Evolutionary conservation across 2,797 vertebrate genomes (phyloP), one percentile per base, ranked within the genome.

Genomic region (Pempheris klunzingeri): DNA sequence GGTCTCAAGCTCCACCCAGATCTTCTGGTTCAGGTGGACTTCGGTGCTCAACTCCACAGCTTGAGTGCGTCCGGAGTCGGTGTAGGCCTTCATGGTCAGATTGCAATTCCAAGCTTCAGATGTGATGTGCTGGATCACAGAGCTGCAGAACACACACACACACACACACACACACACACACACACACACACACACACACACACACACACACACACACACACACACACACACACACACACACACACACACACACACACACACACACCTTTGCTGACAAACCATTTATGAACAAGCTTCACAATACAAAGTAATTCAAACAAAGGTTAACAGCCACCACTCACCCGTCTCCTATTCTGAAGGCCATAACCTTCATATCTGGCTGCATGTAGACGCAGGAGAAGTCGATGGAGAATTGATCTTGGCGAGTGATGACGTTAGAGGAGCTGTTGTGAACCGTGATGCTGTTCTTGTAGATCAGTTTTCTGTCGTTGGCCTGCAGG

Each of bases 1-100:
- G 0, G 80, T 59, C 7, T 38, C 12, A 41, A 88, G 58, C 66
- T 77, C 59, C 57, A 88, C 77, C 69, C 77, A 87, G 61, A 88
- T 41, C 75, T 15, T 74, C 67, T 84, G 62, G 24, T 82, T 26
- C 28, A 83, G 55, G 3, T 1, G 1, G 22, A 88, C 18, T 1
- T 61, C 22, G 0, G 49, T 38, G 54, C 14, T 12, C 0, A 46
- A 4, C 2, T 30, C 3, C 39, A 82, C 36, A 2, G 20, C 3
- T 1, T 8, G 5, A 4, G 61, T 39, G 11, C 7, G n/a, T 2
- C 1, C 3, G 0, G 38, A 1, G 12, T 84, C 77, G 1, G 1
- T 22, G 77, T 36, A 86, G 52, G 71, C 22, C 22, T 57, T 74
- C 61, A 84, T 80, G 17, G 14, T 57, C 36, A 84, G 20, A 4